phyloP scores from a whole-genome alignment of 2,888 invertebrate genomes.

The Dasysyrphus albostriatus region DNA sequence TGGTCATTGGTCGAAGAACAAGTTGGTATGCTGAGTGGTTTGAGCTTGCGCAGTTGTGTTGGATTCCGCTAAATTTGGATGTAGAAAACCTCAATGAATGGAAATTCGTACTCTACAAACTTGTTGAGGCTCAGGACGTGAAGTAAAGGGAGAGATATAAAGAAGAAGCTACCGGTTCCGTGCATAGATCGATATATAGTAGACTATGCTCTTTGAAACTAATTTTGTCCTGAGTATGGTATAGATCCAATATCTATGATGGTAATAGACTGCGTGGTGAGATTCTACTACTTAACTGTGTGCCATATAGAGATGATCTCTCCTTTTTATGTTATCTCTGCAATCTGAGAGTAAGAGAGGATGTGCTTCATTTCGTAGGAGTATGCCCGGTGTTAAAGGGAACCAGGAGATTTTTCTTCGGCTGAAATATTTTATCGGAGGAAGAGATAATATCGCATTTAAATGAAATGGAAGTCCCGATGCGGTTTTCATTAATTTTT shows the following conservation, averaged over 20 bases:
- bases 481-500: too few relatives aligned
- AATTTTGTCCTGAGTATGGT: not conserved
- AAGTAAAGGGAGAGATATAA: not conserved
- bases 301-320: not conserved
- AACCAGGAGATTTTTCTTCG: not conserved
- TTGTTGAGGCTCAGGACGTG: not conserved
- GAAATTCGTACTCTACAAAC: conserved; percentile 5
- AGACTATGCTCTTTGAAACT: not conserved
- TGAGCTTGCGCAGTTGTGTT: too few relatives aligned
- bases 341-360: not conserved
- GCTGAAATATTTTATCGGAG: not conserved
- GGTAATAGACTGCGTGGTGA: not conserved
- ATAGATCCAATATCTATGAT: not conserved
- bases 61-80: too few relatives aligned
- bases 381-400: not conserved
- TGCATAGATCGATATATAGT: not conserved
- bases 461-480: not conserved
- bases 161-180: not conserved
- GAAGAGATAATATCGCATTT: not conserved
- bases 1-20: too few relatives aligned
- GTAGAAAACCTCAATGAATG: too few relatives aligned
- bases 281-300: not conserved
- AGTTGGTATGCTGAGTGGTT: too few relatives aligned
- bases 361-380: not conserved
- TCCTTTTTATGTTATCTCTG: not conserved